phyloP scores from a whole-genome alignment of 23 tunicate genomes.

The Ascidia mentula region DNA sequence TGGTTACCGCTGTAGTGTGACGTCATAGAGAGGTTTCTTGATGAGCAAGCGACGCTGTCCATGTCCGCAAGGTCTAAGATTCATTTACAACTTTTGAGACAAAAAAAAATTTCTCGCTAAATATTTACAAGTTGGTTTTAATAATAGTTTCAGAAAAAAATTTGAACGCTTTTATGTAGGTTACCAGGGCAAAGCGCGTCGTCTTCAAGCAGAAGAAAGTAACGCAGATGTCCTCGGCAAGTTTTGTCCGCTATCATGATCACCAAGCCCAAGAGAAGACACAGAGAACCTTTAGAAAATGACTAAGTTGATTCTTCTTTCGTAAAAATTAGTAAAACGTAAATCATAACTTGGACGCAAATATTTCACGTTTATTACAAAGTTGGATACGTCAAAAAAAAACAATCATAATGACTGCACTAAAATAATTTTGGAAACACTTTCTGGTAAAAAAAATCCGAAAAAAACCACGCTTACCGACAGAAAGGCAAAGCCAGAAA shows the following conservation, averaged over 20 bases:
- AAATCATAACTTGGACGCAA: no score
- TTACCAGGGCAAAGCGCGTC: background rate
- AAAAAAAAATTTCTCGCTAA: no score
- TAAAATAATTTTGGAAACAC: background rate
- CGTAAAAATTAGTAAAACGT: no score
- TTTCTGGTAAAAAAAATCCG: background rate
- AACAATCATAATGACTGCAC: no score
- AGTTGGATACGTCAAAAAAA: no score
- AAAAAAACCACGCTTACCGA: constrained; percentile 38
- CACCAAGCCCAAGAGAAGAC: background rate
- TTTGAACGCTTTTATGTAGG: no score
- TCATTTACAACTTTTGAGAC: background rate
- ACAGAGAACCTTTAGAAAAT: background rate
- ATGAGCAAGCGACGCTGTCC: background rate
- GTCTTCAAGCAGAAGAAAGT: background rate
- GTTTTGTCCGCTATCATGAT: background rate
- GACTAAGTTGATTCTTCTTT: no score
- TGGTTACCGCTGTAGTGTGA: background rate
- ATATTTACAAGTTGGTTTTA: no score
- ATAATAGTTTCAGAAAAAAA: no score
- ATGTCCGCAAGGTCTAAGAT: background rate
- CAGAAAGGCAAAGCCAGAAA: constrained; percentile 70
- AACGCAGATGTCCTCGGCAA: background rate
- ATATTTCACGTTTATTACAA: no score
- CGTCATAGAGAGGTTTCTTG: background rate